Evolutionary conservation across 2,113 vertebrate species (phyloP).

Genomic region (Scolopax mira): DNA sequence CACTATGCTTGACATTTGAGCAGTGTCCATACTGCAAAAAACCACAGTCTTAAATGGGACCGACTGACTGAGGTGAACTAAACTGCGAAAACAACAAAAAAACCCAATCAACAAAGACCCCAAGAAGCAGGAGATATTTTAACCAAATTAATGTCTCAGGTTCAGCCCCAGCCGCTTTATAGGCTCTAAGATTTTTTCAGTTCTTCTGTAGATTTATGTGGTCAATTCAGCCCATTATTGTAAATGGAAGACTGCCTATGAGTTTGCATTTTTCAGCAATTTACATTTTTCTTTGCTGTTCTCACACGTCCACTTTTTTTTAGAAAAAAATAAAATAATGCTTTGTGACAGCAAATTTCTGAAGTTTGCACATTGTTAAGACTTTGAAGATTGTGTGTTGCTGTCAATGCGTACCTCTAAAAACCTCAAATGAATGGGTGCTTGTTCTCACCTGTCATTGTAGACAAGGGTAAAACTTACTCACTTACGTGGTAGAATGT

Average conservation of each 20-base stretch:
- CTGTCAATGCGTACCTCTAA: neutral
- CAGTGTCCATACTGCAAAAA: neutral
- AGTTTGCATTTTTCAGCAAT: neutral
- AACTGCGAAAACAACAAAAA: neutral
- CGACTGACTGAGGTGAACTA: neutral
- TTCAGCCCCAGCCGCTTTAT: neutral
- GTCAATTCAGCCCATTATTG: neutral
- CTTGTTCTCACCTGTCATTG: neutral
- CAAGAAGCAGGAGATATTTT: neutral
- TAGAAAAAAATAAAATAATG: neutral
- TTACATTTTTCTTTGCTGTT: neutral
- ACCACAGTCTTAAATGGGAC: neutral
- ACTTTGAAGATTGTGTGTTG: neutral
- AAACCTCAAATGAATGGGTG: neutral
- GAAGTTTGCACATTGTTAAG: neutral
- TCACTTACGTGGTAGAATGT: neutral
- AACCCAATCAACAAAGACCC: neutral
- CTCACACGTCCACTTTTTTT: neutral
- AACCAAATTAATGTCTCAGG: neutral
- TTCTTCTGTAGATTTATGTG: neutral
- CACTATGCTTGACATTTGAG: neutral
- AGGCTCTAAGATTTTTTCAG: neutral
- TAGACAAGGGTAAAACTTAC: neutral
- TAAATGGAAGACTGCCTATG: neutral
- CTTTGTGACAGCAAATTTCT: neutral